Evolutionary conservation across 1,140 invertebrate species (phyloP).

Genomic region (Drosophila mayri): DNA sequence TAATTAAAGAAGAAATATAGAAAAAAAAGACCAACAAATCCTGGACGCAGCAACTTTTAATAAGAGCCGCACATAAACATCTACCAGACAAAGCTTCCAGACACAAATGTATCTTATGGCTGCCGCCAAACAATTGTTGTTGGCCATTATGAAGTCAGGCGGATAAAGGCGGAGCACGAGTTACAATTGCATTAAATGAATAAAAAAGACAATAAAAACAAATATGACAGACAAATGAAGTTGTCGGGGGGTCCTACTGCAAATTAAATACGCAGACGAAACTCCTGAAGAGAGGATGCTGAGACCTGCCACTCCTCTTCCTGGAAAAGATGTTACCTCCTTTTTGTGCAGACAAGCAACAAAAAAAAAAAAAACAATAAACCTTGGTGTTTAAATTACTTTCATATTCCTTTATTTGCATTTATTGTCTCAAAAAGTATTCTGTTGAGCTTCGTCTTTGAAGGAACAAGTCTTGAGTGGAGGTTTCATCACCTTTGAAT

Average conservation of each 20-base stretch:
- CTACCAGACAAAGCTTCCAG: constrained; percentile 48
- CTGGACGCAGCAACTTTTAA: constrained; percentile 65
- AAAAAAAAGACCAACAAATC: constrained; percentile 43
- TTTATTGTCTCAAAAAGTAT: constrained; percentile 47
- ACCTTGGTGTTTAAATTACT: constrained; percentile 65
- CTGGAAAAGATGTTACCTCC: constrained; percentile 25
- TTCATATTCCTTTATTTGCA: constrained; percentile 79
- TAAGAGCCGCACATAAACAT: constrained; percentile 68
- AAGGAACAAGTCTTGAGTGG: constrained; percentile 14
- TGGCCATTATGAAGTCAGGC: constrained; percentile 74
- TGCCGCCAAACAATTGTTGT: constrained; percentile 50
- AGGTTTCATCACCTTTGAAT: constrained; percentile 4
- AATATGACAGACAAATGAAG: constrained; percentile 74
- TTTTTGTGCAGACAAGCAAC: constrained; percentile 23
- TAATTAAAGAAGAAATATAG: constrained; percentile 54
- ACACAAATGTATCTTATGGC: constrained; percentile 71
- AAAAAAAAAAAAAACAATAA: not conserved
- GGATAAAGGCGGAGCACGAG: constrained; percentile 27
- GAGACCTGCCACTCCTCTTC: not conserved
- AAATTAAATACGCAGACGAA: constrained; percentile 69
- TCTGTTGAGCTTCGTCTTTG: constrained; percentile 37
- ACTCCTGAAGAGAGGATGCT: constrained; percentile 27
- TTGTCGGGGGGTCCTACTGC: constrained; percentile 43
- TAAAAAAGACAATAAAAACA: constrained; percentile 56
- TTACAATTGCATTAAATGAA: constrained; percentile 80